Evolutionary conservation across 1,140 invertebrate species (phyloP).

Genomic region (Trichonephila inaurata): DNA sequence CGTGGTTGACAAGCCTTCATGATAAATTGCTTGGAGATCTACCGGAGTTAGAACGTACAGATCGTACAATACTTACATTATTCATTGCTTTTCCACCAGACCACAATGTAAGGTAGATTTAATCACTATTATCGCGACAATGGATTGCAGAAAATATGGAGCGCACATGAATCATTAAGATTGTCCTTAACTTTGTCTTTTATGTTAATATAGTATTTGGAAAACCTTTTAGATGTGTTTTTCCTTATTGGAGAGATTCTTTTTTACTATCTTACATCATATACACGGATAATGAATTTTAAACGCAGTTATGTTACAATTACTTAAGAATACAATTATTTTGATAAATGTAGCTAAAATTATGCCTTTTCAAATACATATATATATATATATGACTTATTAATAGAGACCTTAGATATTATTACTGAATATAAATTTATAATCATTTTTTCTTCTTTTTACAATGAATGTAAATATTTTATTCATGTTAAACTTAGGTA

Average conservation of each 20-base stretch:
- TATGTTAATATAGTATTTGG: neutral
- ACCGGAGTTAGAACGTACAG: constrained; percentile 8
- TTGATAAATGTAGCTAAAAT: too few species aligned
- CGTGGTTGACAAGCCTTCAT: constrained; percentile 28
- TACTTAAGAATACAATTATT: neutral
- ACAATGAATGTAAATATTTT: too few species aligned
- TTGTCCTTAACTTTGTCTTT: constrained; percentile 31
- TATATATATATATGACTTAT: too few species aligned
- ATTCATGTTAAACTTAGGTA: too few species aligned
- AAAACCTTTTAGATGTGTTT: neutral
- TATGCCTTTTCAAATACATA: too few species aligned
- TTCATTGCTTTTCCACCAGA: constrained; percentile 51
- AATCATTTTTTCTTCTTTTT: too few species aligned
- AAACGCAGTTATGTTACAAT: neutral
- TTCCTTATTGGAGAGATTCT: neutral
- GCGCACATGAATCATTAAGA: constrained; percentile 25
- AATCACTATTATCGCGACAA: constrained; percentile 49
- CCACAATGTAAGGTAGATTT: constrained; percentile 31
- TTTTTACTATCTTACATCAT: neutral
- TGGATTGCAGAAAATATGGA: constrained; percentile 38
- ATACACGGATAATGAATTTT: neutral
- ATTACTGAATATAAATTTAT: too few species aligned
- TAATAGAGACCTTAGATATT: too few species aligned
- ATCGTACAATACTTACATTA: constrained; percentile 50
- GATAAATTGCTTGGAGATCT: constrained; percentile 63